phyloP scores from a whole-genome alignment of 2,797 vertebrate genomes.

The Sebastes hopkinsi region DNA sequence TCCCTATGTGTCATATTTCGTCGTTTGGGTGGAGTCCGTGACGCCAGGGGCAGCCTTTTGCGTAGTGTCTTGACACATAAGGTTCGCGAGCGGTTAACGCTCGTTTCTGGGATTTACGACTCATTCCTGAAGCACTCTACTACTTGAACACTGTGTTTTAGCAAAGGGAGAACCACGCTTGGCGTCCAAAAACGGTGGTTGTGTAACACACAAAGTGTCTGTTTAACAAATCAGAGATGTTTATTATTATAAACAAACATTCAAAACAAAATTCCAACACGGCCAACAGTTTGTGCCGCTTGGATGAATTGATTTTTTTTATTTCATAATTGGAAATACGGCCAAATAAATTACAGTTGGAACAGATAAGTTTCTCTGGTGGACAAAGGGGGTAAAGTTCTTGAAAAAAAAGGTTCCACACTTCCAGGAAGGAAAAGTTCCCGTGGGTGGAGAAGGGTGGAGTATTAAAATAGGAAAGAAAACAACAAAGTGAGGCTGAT shows the following conservation, averaged over 20 bases:
- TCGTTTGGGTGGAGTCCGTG: too few relatives aligned
- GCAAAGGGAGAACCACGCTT: neutral
- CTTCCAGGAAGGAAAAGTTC: constrained; percentile 13
- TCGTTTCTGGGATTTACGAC: too few relatives aligned
- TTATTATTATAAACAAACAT: constrained; percentile 19
- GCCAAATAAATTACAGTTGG: neutral
- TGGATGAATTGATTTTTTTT: neutral
- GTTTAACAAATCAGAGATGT: neutral
- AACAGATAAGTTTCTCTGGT: neutral
- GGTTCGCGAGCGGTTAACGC: too few relatives aligned
- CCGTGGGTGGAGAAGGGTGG: constrained; percentile 3
- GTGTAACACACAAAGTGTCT: neutral
- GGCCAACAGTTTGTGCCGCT: neutral
- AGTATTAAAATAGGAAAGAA: constrained; percentile 15
- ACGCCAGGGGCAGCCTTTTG: too few relatives aligned
- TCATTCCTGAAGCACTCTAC: too few relatives aligned
- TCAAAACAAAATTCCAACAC: neutral
- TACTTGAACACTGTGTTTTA: neutral
- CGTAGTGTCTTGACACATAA: too few relatives aligned
- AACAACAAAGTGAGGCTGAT: constrained; percentile 27
- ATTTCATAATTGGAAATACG: neutral
- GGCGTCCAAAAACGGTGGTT: neutral
- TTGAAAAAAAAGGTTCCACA: neutral
- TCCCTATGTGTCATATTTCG: too few relatives aligned
- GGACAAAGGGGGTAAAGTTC: neutral